Base-by-base conservation (phyloP, 1,140 invertebrate genomes). In the Drosophila virilis region DNA sequence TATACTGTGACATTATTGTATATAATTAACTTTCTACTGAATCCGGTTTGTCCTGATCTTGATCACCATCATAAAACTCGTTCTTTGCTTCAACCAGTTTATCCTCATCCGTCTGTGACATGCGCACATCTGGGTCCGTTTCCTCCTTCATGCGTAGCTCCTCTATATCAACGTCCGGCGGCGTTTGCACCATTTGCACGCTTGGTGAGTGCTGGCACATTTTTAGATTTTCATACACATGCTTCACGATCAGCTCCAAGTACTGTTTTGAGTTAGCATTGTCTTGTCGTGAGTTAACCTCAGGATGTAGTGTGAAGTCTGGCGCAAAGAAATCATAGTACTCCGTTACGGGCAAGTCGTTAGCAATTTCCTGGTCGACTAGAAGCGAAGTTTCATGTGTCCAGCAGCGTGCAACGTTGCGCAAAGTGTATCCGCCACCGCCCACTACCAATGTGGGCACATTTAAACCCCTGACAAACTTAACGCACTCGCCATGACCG, bases 371-470 rank as follows among this genome's bases (percentile, higher is more conserved):
- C 86, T 98, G 96, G 85, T 98, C 97, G 0, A 98, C 95, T 0
- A 99, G 93, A 2, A 99, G 93, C 0, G 98, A 98, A 0, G 99
- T 99, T 93, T 99, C 99, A 80, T 99, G 99, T 0, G 99, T 99
- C 99, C 99, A 99, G 92, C 98, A 99, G 46, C 99, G 94, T 0
- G 99, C 98, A 1, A 99, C 99, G 92, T 99, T 99, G 57, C 98
- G 94, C 6, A 99, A 93, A 0, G 98, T 99, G 90, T 99, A 99
- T 7, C 91, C 91, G 7, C 91, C 91, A 28, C 92, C 99, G 6
- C 99, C 99, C 0, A 99, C 95, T 0, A 99, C 97, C 17, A 99
- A 93, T 1, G 99, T 94, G 0, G 99, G 99, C 10, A 99, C 94
- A 92, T 98, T 98, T 1, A 99, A 94, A 72, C 96, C 97, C 92